Base-by-base conservation (phyloP, 1,140 invertebrate species). In the Nomia melanderi region DNA sequence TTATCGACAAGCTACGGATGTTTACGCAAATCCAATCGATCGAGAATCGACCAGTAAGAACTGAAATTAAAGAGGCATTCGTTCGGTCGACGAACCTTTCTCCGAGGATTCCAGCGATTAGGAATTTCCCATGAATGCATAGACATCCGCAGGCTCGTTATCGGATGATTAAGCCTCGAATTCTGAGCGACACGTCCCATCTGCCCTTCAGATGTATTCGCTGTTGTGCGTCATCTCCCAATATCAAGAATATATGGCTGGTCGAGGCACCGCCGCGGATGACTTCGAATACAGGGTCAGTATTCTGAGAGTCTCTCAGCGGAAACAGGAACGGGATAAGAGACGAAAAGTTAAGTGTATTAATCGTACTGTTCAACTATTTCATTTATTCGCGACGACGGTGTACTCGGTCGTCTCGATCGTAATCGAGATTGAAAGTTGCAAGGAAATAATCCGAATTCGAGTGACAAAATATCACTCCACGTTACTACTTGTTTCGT, bases 221-320 rank as follows among this genome's bases (percentile, higher is more conserved):
- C 91, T 96, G 85, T 93, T 96, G 14, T 96, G 96, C 93, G 96
- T 97, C 60, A 94, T 96, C 81, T 96, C 96, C 6, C 96, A 96
- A 87, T 96, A 96, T 85, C 96, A 97, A 88, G 96, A 97, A 88
- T 95, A 96, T 79, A 92, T 93, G 75, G 95, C 93, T 9, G 96
- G 96, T 7, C 91, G 96, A 67, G 96, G 96, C 5, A 96, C 94
- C 20, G 94, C 95, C 2, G 93, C 93, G 39, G 94, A 95, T 78
- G 94, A 95, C 79, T 88, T 84, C 79, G 88, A 91, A 76, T 73
- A 89, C 47, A 86, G 88, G 87, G 92, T 92, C 85, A 87, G 91
- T 91, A 90, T 85, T 82, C 57, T 64, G 57, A 84, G 73, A 79
- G 54, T 77, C 70, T 74, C 44, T 27, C 57, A 50, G 29, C 63